phyloP scores from a whole-genome alignment of 2,888 invertebrate genomes.

The Phyllotreta striolata region DNA sequence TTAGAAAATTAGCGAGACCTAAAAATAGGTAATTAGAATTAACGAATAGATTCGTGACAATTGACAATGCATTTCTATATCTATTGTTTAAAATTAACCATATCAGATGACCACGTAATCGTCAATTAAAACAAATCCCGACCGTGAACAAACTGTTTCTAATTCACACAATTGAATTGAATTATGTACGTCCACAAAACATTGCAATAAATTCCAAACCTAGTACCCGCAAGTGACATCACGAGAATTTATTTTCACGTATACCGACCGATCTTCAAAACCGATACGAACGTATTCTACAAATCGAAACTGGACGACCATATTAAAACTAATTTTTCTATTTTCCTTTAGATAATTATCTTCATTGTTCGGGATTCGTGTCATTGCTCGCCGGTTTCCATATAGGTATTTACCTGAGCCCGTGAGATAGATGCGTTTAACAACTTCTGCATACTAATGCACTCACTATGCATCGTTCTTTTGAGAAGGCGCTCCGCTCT shows the following conservation, averaged over 20 bases:
- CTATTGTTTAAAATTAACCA: no score
- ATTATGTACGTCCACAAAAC: no score
- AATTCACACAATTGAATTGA: no score
- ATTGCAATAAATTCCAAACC: no score
- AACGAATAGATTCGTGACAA: no score
- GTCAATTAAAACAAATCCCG: no score
- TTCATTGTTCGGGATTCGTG: slow-evolving; percentile 33
- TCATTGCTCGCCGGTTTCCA: slow-evolving; percentile 29
- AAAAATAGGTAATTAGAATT: no score
- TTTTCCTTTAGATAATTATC: slow-evolving; percentile 34
- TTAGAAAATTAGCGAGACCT: no score
- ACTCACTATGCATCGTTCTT: slow-evolving; percentile 14
- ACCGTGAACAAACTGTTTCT: no score
- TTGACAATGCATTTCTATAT: no score
- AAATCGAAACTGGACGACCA: slow-evolving; percentile 19
- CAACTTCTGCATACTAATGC: slow-evolving; percentile 38
- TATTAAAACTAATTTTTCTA: slow-evolving; percentile 36
- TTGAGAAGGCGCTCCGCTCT: slow-evolving; percentile 13
- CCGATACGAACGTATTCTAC: neutral
- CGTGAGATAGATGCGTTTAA: slow-evolving; percentile 38
- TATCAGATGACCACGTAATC: no score
- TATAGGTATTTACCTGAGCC: slow-evolving; percentile 31
- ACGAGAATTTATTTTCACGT: neutral
- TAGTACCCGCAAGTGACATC: no score
- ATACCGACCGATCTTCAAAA: neutral